Base-by-base conservation (phyloP, 2,888 invertebrate species). In the Bibio marci region DNA sequence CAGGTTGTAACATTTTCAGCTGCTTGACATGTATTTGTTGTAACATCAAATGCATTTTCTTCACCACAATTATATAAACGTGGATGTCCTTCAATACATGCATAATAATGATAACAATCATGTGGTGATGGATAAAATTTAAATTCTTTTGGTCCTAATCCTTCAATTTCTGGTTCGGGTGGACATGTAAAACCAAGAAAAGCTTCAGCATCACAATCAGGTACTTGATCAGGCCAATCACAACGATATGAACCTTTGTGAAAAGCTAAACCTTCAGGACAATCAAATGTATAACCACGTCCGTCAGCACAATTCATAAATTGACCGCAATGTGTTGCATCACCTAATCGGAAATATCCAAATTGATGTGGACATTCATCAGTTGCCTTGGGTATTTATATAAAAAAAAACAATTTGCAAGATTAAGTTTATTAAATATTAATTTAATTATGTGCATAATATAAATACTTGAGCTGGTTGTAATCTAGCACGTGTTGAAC, bases 161-260 rank as follows among this genome's bases (percentile, higher is more conserved):
- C 50, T 1, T 53, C 54, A 1, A 57, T 57, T 32, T 47, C 48
- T 1, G 66, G 66, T 8, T 67, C 63, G n/a, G 66, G 67, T 1
- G 87, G 87, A 52, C 87, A 88, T 12, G 69, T 69, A 66, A 86
- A 88, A 10, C 83, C 81, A 38, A 87, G 67, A 47, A 51, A 62
- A 2, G 82, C 75, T 70, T 83, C 85, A 37, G 79, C 78, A 53
- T 87, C 78, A 50, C 86, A 87, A 41, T 77, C 76, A 4, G 71
- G 57, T 1, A 85, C 86, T 57, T 79, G 72, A 62, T 88, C 88
- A 4, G 87, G 83, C 86, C 86, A 88, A 45, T 88, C 85, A 56
- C 88, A 88, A 38, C 77, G 71, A 54, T 83, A 81, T 10, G 67
- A 70, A 11, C 70, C 71, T 2, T 72, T 65, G 56, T 74, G 79